Evolutionary conservation across 2,113 vertebrate species (phyloP).

Genomic region (Centropus bengalensis): DNA sequence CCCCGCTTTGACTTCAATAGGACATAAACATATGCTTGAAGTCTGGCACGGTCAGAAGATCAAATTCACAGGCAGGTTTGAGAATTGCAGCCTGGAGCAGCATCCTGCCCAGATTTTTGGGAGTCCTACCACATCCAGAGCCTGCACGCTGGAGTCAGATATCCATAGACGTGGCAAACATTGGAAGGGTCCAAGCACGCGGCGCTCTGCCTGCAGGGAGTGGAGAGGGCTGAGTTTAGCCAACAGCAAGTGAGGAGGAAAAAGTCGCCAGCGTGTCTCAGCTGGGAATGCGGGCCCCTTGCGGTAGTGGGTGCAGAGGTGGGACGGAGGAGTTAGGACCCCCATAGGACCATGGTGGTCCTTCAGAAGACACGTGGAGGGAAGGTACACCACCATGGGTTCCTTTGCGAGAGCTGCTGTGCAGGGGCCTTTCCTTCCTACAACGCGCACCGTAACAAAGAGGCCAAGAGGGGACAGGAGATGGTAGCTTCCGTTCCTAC

Average conservation of each 20-base stretch:
- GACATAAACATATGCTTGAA: conserved; percentile 13
- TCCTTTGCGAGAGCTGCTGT: background rate
- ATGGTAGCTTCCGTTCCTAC: background rate
- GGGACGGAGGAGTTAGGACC: background rate
- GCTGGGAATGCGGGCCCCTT: background rate
- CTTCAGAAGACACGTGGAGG: background rate
- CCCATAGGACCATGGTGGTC: rapidly evolving
- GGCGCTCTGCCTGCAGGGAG: background rate
- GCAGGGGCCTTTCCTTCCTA: background rate
- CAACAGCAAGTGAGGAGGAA: background rate
- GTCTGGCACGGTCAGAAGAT: background rate
- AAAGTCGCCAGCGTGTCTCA: background rate
- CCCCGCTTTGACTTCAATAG: background rate
- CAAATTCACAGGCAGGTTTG: background rate
- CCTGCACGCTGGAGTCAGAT: background rate
- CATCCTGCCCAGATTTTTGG: background rate
- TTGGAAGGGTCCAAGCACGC: background rate
- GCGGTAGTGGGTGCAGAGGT: background rate
- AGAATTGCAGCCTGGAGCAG: background rate
- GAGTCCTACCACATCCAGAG: background rate
- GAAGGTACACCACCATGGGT: rapidly evolving
- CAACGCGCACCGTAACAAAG: background rate
- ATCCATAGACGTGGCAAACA: background rate
- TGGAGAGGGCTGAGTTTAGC: background rate
- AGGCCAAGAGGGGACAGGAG: background rate